These are phyloP conservation scores for Danaus chrysippus DNA, from an alignment of 2,888 invertebrate genomes.

Conservation along the genomic window DNA sequence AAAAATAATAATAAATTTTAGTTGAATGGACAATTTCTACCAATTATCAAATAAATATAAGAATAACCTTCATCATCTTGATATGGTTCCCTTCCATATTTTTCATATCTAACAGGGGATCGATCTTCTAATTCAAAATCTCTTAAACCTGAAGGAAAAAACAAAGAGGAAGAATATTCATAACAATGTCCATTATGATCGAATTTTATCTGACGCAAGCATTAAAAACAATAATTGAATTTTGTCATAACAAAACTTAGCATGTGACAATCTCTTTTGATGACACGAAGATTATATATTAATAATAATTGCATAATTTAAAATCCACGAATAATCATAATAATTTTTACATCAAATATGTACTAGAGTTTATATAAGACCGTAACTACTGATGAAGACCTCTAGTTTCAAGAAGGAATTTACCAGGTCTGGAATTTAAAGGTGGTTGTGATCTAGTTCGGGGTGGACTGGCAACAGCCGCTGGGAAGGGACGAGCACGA, in stretches of 20 bases:
- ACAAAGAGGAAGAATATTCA: too few relatives aligned
- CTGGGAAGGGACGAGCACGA: constrained; percentile 34
- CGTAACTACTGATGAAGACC: neutral
- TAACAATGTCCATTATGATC: too few relatives aligned
- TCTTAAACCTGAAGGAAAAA: constrained; percentile 39
- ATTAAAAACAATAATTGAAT: too few relatives aligned
- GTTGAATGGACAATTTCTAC: neutral
- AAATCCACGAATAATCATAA: too few relatives aligned
- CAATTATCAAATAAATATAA: neutral
- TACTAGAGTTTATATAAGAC: neutral
- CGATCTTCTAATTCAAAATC: constrained; percentile 50
- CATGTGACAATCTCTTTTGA: too few relatives aligned
- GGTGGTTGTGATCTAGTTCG: constrained; percentile 58
- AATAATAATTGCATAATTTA: too few relatives aligned
- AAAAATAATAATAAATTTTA: constrained; percentile 20
- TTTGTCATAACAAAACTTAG: too few relatives aligned
- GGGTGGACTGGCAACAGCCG: constrained; percentile 28
- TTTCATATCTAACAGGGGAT: constrained; percentile 49
- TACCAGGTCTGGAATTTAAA: constrained; percentile 20
- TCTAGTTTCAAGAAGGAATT: neutral
- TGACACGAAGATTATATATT: too few relatives aligned
- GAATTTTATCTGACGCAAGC: too few relatives aligned
- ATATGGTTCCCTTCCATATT: constrained; percentile 42
- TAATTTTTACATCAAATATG: too few relatives aligned
- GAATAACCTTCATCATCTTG: constrained; percentile 53